These are phyloP conservation scores for Falco biarmicus DNA, from an alignment of 2,797 vertebrate genomes.

Conservation along the genomic window DNA sequence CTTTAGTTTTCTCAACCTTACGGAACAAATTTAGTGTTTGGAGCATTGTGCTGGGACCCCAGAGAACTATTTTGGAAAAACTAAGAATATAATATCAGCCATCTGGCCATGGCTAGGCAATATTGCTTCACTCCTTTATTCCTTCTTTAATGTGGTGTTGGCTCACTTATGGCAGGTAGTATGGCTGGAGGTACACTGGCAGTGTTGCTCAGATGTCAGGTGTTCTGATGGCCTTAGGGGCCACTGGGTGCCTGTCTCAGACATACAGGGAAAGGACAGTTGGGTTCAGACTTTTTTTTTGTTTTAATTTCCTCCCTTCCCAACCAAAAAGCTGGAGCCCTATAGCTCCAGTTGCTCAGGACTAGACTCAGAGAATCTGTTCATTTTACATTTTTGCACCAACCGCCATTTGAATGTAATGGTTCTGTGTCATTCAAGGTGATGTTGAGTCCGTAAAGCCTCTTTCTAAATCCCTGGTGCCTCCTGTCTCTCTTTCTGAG, in stretches of 20 bases:
- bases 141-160: neutral
- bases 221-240: neutral
- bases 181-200: neutral
- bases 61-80: neutral
- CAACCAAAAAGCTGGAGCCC: neutral
- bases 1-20: neutral
- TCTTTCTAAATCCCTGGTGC: neutral
- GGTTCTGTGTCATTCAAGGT: neutral
- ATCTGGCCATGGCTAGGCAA: neutral
- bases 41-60: neutral
- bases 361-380: neutral
- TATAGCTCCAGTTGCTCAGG: neutral
- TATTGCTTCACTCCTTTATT: neutral
- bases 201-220: neutral
- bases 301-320: neutral
- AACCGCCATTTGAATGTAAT: neutral
- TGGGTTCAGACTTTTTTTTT: neutral
- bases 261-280: neutral
- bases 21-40: neutral
- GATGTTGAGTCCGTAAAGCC: neutral
- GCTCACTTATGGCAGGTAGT: neutral
- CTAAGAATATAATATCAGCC: neutral
- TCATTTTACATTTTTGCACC: neutral
- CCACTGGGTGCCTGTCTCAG: neutral
- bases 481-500: neutral